Evolutionary conservation across 1,140 invertebrate genomes (phyloP).

Genomic region (Trichonephila clavata): DNA sequence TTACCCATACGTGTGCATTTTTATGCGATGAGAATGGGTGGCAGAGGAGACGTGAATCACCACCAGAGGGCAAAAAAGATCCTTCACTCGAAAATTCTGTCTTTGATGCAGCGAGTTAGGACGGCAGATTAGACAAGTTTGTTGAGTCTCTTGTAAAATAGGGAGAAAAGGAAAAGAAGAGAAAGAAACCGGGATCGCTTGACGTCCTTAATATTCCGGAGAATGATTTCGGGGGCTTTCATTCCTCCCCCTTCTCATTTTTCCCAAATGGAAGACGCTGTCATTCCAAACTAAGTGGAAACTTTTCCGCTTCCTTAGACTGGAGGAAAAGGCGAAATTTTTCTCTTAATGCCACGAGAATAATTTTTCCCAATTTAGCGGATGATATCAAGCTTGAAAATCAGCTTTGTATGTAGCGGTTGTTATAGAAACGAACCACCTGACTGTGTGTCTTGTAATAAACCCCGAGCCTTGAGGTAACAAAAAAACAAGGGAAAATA

Average conservation of each 20-base stretch:
- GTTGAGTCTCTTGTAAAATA: not conserved
- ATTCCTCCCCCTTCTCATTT: not conserved
- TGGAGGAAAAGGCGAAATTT: not conserved
- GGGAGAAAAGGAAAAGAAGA: not conserved
- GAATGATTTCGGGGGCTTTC: not conserved
- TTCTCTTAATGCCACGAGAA: conserved; percentile 4
- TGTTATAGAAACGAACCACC: not conserved
- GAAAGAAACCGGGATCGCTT: not conserved
- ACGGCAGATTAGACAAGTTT: not conserved
- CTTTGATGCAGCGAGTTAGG: not conserved
- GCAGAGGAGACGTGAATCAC: too few species aligned
- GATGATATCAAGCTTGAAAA: conserved; percentile 1
- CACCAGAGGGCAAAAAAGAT: too few species aligned
- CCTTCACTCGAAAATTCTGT: not conserved
- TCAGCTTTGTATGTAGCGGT: not conserved
- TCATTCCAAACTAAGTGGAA: conserved; percentile 29
- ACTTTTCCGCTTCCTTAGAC: not conserved
- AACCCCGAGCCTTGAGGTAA: not conserved
- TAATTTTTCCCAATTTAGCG: conserved; percentile 29
- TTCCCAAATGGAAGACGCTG: not conserved
- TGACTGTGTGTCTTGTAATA: not conserved
- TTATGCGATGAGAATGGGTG: too few species aligned
- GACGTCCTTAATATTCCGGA: not conserved
- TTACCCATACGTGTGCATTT: too few species aligned
- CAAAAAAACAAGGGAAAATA: not conserved